These are phyloP conservation scores for Sylvilagus bachmani DNA, from an alignment of 2,113 vertebrate species.

Conservation along the genomic window DNA sequence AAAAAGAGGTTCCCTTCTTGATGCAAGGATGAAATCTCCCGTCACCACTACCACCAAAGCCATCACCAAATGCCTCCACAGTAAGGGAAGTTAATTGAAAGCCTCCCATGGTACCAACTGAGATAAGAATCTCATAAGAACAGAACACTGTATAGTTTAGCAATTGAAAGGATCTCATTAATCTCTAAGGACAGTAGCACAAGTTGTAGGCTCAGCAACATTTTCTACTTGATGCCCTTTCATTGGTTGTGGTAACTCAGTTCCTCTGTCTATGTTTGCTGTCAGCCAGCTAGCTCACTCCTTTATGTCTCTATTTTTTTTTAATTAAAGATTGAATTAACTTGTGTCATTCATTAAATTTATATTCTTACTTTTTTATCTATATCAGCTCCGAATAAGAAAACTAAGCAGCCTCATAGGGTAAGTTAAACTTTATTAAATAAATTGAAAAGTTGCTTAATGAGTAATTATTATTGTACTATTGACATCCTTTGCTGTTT, in stretches of 20 bases:
- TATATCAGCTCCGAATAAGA: constrained; percentile 87
- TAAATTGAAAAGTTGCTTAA: constrained; percentile 85
- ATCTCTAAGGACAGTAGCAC: background rate
- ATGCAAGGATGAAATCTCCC: no score
- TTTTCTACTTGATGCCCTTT: background rate
- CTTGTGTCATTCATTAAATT: constrained; percentile 61
- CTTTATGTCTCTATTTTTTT: background rate
- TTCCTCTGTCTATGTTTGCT: background rate
- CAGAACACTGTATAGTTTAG: background rate
- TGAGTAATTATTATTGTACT: constrained; percentile 82
- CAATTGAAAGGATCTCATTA: background rate
- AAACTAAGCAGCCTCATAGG: constrained; percentile 89
- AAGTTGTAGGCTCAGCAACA: background rate
- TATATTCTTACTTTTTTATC: constrained; percentile 66
- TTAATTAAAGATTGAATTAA: constrained; percentile 37
- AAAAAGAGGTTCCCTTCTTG: no score
- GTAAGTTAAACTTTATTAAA: constrained; percentile 89
- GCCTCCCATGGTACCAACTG: background rate
- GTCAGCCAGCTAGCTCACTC: background rate
- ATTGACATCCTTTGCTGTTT: constrained; percentile 83
- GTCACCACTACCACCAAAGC: no score
- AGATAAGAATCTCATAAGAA: background rate
- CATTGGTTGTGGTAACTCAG: background rate
- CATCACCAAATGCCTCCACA: background rate
- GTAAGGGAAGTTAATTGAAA: background rate